Evolutionary conservation across 2,888 invertebrate species (phyloP).

Genomic region (Euproctis similis): DNA sequence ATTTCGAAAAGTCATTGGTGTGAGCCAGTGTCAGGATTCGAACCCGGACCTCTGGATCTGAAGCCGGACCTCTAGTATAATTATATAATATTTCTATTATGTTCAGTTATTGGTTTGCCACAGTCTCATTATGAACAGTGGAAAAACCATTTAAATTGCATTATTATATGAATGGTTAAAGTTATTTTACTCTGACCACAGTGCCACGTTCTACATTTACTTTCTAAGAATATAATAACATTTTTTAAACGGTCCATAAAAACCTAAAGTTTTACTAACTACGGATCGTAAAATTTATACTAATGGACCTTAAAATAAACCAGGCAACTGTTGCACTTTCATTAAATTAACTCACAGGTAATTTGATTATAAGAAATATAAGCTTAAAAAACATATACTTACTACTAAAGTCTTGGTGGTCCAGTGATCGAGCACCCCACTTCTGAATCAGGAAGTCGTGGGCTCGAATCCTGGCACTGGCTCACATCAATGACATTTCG

Average conservation of each 20-base stretch:
- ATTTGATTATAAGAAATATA: too few relatives aligned
- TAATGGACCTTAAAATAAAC: slow-evolving; percentile 1
- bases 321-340: background rate
- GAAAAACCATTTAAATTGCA: slow-evolving; percentile 6
- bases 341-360: background rate
- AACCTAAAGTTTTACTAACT: slow-evolving; percentile 1
- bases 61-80: too few relatives aligned
- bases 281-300: slow-evolving; percentile 7
- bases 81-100: too few relatives aligned
- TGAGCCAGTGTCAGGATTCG: too few relatives aligned
- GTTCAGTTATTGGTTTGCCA: background rate
- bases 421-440: too few relatives aligned
- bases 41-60: too few relatives aligned
- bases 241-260: slow-evolving; percentile 8
- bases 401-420: too few relatives aligned
- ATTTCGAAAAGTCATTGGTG: too few relatives aligned
- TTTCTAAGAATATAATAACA: slow-evolving; percentile 13
- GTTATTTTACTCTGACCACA: slow-evolving; percentile 22
- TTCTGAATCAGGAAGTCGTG: too few relatives aligned
- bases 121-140: background rate
- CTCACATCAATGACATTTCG: too few relatives aligned
- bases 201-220: slow-evolving; percentile 11
- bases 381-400: too few relatives aligned
- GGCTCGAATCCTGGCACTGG: too few relatives aligned
- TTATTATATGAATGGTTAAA: slow-evolving; percentile 17